phyloP scores from a whole-genome alignment of 2,888 invertebrate genomes.

The Antheraea yamamai region DNA sequence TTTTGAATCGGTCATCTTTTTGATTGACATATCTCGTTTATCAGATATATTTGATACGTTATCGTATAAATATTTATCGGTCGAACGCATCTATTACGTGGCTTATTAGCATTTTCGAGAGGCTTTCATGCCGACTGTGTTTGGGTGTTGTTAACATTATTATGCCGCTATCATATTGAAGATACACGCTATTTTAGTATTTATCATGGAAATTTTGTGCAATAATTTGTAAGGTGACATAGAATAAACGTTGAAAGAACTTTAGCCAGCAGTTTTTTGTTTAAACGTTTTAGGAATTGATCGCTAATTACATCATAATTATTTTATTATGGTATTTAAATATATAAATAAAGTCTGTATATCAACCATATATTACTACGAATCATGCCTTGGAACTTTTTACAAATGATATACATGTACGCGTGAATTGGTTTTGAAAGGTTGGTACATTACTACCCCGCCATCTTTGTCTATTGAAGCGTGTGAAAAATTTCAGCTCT shows the following conservation, averaged over 20 bases:
- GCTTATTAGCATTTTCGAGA: slow-evolving; percentile 60
- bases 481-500: no score
- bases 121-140: slow-evolving; percentile 39
- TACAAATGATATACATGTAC: background rate
- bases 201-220: slow-evolving; percentile 9
- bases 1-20: slow-evolving; percentile 18
- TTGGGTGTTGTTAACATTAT: slow-evolving; percentile 34
- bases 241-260: background rate
- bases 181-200: slow-evolving; percentile 7
- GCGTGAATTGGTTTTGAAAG: background rate
- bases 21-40: slow-evolving; percentile 45
- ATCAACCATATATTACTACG: no score
- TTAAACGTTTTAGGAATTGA: background rate
- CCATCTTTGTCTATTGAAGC: no score
- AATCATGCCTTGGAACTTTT: no score
- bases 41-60: slow-evolving; percentile 41
- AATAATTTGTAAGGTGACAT: slow-evolving; percentile 7
- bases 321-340: background rate
- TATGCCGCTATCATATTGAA: slow-evolving; percentile 25
- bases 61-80: slow-evolving; percentile 39
- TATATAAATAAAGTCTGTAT: no score
- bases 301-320: background rate
- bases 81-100: slow-evolving; percentile 43
- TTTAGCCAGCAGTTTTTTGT: background rate
- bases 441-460: no score